Conservation (phyloP, 2,113 vertebrate genomes). For the Microtus pennsylvanicus region DNA sequence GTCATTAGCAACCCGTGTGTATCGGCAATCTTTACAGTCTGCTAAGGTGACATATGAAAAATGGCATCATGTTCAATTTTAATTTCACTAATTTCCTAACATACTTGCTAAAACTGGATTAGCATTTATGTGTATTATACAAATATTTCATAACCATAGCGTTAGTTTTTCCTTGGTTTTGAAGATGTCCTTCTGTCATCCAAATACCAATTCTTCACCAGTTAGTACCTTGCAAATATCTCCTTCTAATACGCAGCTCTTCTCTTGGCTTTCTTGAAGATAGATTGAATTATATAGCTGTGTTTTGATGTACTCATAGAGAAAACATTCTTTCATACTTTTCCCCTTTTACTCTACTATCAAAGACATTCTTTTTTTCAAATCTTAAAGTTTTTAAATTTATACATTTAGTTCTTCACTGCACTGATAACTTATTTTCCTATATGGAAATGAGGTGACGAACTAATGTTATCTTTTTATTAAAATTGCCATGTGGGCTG, state of each 20-base stretch:
- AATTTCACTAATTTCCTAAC: slow-evolving; percentile 28
- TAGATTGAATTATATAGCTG: background rate
- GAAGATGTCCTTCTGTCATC: background rate
- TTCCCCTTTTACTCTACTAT: background rate
- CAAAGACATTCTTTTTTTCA: background rate
- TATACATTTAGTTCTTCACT: background rate
- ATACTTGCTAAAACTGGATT: background rate
- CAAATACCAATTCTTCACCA: background rate
- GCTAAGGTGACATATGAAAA: background rate
- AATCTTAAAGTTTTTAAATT: background rate
- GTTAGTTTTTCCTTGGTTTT: background rate
- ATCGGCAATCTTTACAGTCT: background rate
- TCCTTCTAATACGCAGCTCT: background rate
- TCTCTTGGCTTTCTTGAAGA: background rate
- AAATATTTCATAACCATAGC: background rate
- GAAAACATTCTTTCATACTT: background rate
- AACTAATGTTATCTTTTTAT: slow-evolving; percentile 20
- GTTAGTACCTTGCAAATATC: background rate
- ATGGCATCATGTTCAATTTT: slow-evolving; percentile 11
- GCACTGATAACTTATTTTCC: background rate
- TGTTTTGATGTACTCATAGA: background rate
- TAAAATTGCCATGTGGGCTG: too few relatives aligned
- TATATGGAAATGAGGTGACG: background rate
- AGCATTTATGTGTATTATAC: background rate
- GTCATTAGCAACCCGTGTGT: background rate